Conservation (phyloP, 2,113 vertebrate genomes). For the Mustelus asterias region DNA sequence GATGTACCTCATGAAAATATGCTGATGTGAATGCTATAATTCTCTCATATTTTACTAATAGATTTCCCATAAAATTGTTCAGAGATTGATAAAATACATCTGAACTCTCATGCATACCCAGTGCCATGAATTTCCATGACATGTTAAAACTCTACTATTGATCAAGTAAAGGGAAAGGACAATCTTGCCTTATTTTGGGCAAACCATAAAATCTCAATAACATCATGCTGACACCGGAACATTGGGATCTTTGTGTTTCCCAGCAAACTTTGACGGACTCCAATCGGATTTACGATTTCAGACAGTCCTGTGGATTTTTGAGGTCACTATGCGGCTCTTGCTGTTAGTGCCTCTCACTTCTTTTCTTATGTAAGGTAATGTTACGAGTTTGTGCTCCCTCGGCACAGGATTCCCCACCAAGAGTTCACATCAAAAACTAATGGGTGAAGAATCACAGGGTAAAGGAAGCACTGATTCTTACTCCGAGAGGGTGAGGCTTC, state of each 20-base stretch:
- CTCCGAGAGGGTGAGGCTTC: background rate
- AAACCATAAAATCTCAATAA: background rate
- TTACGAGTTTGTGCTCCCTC: background rate
- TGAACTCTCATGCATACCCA: background rate
- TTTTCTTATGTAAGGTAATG: background rate
- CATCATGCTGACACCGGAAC: background rate
- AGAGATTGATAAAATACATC: background rate
- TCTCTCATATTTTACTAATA: background rate
- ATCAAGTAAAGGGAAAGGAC: too few relatives aligned
- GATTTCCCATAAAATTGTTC: background rate
- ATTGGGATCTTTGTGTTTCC: background rate
- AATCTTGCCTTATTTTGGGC: too few relatives aligned
- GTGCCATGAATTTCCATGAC: too few relatives aligned
- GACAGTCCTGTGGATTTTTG: background rate
- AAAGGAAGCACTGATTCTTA: background rate
- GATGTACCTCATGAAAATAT: background rate
- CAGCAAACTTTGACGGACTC: background rate
- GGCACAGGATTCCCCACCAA: background rate
- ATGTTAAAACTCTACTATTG: too few relatives aligned
- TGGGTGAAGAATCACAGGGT: background rate
- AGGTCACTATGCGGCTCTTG: background rate
- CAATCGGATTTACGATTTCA: background rate
- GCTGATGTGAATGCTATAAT: background rate
- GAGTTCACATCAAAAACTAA: background rate
- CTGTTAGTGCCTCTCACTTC: background rate